Conservation (phyloP, 1,140 invertebrate genomes). For the Triops cancriformis region DNA sequence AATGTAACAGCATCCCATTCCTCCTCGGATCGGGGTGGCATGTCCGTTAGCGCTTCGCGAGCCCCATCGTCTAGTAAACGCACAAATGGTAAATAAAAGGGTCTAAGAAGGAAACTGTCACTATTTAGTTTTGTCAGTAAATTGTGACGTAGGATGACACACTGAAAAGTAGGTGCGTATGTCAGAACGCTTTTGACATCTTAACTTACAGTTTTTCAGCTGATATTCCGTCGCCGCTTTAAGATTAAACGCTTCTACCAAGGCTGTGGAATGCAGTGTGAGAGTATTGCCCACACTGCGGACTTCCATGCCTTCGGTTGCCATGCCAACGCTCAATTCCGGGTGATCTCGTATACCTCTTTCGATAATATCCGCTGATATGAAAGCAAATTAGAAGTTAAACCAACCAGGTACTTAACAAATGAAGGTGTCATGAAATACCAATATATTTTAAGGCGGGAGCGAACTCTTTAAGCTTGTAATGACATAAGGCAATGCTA, state of each 20-base stretch:
- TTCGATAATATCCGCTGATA: slow-evolving; percentile 85
- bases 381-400: slow-evolving; percentile 14
- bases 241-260: slow-evolving; percentile 97
- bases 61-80: slow-evolving; percentile 74
- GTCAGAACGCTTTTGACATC: not conserved
- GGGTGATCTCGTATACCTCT: slow-evolving; percentile 93
- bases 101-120: no score
- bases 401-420: not conserved
- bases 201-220: slow-evolving; percentile 73
- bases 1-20: slow-evolving; percentile 96
- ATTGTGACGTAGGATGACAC: slow-evolving; percentile 10
- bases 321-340: slow-evolving; percentile 93
- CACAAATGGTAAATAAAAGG: no score
- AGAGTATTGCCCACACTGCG: slow-evolving; percentile 95
- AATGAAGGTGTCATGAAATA: slow-evolving; percentile 35
- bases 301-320: slow-evolving; percentile 93
- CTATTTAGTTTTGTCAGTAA: not conserved
- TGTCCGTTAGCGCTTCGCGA: slow-evolving; percentile 88
- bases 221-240: slow-evolving; percentile 98
- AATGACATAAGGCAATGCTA: slow-evolving; percentile 93
- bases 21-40: slow-evolving; percentile 93
- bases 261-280: slow-evolving; percentile 87
- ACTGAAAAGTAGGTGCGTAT: no score
- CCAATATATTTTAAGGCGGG: slow-evolving; percentile 78
- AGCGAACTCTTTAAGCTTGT: slow-evolving; percentile 85